Percentiles rank a stretch among this genome's conserved stretches.
phyloP scores from a whole-genome alignment of 2,113 vertebrate genomes.

The Ivindomyrus marchei region DNA sequence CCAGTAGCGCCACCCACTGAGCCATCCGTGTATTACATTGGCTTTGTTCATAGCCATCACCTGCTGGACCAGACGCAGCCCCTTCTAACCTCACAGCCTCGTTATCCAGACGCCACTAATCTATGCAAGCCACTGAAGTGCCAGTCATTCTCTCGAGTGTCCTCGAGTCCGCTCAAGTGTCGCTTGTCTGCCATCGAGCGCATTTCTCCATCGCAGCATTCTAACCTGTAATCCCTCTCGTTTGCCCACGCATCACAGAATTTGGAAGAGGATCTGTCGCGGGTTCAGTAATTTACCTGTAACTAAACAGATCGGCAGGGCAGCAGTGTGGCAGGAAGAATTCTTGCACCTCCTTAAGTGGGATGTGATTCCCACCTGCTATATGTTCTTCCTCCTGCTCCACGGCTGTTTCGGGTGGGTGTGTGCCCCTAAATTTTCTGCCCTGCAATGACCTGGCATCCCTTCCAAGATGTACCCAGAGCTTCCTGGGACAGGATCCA shows the following conservation, averaged over 20 bases:
- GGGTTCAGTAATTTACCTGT: background rate
- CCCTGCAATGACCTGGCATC: background rate
- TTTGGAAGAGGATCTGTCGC: background rate
- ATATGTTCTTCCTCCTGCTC: background rate
- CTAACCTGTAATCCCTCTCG: background rate
- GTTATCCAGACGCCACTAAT: background rate
- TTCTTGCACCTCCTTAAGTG: background rate
- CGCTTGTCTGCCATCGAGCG: background rate
- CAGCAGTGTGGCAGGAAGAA: background rate
- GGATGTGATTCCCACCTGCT: background rate
- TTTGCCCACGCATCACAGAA: background rate
- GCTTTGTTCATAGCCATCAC: background rate
- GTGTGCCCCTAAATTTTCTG: background rate
- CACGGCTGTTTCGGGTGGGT: background rate
- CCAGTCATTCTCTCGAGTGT: background rate
- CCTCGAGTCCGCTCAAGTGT: background rate
- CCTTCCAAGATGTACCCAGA: background rate
- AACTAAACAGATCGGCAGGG: background rate
- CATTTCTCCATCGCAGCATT: background rate
- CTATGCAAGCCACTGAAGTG: background rate
- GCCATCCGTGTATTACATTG: background rate
- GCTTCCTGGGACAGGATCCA: background rate
- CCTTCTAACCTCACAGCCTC: background rate
- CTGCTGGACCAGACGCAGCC: background rate
- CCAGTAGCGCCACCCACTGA: background rate